phyloP scores from a whole-genome alignment of 2,888 invertebrate genomes.

The Nomada flava region DNA sequence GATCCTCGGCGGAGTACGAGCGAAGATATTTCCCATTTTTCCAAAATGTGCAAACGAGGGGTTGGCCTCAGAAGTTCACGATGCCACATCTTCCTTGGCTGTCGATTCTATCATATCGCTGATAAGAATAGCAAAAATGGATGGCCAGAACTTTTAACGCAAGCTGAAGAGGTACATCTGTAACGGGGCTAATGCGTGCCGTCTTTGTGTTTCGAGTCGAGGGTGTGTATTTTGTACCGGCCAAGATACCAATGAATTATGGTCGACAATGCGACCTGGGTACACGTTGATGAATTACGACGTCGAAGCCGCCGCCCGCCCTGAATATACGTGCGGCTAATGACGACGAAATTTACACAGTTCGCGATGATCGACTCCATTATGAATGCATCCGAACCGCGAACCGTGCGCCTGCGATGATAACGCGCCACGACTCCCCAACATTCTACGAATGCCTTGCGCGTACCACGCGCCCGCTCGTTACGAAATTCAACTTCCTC shows the following conservation, averaged over 20 bases:
- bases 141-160: no score
- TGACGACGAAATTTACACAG: conserved; percentile 71
- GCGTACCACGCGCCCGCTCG: conserved; percentile 7
- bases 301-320: conserved; percentile 41
- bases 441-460: conserved; percentile 45
- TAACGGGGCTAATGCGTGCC: not conserved
- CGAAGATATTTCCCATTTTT: conserved; percentile 26
- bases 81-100: not conserved
- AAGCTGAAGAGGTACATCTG: no score
- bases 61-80: not conserved
- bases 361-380: conserved; percentile 66
- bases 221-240: conserved; percentile 20
- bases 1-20: conserved; percentile 17
- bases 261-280: conserved; percentile 64
- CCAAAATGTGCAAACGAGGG: not conserved
- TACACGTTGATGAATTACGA: conserved; percentile 69
- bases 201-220: conserved; percentile 20
- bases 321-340: conserved; percentile 70
- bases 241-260: conserved; percentile 70
- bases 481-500: conserved; percentile 20
- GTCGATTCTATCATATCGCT: no score
- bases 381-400: conserved; percentile 64
- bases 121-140: no score
- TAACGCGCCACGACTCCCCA: conserved; percentile 17
- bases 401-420: conserved; percentile 34